Evolutionary conservation across 2,113 vertebrate genomes (phyloP).

Genomic region (Halichoerus grypus): DNA sequence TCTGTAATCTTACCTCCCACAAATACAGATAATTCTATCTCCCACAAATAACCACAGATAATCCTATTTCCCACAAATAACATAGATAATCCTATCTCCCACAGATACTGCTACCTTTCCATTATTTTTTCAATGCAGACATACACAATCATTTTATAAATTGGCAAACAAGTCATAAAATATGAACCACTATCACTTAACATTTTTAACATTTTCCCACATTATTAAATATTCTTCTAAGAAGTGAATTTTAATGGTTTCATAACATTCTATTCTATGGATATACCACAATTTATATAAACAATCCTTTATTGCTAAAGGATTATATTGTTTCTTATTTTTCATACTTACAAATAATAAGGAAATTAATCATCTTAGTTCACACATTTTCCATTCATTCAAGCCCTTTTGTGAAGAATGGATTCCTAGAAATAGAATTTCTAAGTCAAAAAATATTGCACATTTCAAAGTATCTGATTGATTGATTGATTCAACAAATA

Average conservation of each 20-base stretch:
- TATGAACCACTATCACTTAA: background rate
- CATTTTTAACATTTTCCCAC: background rate
- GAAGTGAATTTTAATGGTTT: conserved; percentile 26
- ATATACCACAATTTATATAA: conserved; percentile 29
- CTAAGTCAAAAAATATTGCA: background rate
- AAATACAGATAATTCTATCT: background rate
- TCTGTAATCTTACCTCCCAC: background rate
- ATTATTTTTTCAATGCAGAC: background rate
- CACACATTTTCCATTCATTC: background rate
- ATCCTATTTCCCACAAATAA: background rate
- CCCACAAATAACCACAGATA: background rate
- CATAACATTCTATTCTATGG: background rate
- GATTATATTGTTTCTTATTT: background rate
- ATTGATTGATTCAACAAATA: conserved; percentile 30
- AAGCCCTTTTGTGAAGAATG: conserved; percentile 27
- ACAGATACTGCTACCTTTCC: background rate
- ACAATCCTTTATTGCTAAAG: background rate
- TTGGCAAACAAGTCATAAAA: background rate
- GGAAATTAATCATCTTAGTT: background rate
- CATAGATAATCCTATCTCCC: background rate
- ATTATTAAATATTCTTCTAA: conserved; percentile 44
- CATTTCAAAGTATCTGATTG: background rate
- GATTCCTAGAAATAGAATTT: conserved; percentile 37
- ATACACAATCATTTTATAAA: background rate
- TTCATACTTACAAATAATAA: conserved; percentile 39